Percentiles rank a stretch among this genome's conserved stretches.
Evolutionary conservation across 2,113 vertebrate genomes (phyloP).

Genomic region (Natator depressus): DNA sequence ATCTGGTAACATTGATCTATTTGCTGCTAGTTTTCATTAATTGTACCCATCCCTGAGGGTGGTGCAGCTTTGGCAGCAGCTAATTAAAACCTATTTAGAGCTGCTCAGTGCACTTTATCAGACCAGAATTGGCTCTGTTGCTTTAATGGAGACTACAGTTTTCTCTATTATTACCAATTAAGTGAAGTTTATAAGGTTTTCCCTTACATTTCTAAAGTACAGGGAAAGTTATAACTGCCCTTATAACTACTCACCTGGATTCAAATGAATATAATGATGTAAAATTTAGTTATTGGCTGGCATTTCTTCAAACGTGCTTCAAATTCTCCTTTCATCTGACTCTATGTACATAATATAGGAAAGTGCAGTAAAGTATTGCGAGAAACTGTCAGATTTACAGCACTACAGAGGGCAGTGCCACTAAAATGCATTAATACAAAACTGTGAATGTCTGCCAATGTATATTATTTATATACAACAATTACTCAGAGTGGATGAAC

Average conservation of each 20-base stretch:
- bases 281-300: constrained; percentile 3
- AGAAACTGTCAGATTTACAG: constrained; percentile 35
- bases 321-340: constrained; percentile 28
- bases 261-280: constrained; percentile 20
- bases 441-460: constrained; percentile 36
- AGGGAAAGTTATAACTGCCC: constrained; percentile 26
- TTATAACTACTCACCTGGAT: constrained; percentile 21
- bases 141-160: constrained; percentile 72
- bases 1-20: constrained; percentile 69
- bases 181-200: constrained; percentile 59
- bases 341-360: constrained; percentile 14
- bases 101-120: constrained; percentile 77
- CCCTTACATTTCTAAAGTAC: constrained; percentile 41
- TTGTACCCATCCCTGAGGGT: constrained; percentile 77
- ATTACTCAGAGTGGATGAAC: constrained; percentile 60
- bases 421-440: constrained; percentile 70
- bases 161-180: constrained; percentile 76
- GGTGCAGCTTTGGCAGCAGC: constrained; percentile 75
- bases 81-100: constrained; percentile 82
- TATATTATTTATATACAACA: constrained; percentile 66
- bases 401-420: constrained; percentile 58
- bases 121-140: constrained; percentile 71
- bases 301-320: constrained; percentile 11
- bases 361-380: constrained; percentile 17
- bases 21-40: constrained; percentile 76